These are phyloP conservation scores for Chironomus tentans DNA, from an alignment of 2,888 invertebrate genomes.

Conservation along the genomic window DNA sequence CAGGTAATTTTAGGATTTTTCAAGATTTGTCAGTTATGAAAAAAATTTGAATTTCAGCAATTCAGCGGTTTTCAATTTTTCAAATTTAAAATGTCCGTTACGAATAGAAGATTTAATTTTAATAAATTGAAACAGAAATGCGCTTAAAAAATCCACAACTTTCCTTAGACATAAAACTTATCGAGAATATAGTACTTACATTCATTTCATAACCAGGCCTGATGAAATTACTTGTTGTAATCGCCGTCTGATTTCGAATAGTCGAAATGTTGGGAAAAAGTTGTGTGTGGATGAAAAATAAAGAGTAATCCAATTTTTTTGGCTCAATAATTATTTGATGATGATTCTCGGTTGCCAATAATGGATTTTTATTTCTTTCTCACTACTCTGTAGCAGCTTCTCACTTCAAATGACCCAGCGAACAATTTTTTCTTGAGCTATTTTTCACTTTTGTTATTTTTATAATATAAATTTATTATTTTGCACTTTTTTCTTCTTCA, in stretches of 20 bases:
- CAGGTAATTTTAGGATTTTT: too few relatives aligned
- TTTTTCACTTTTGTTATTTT: not conserved
- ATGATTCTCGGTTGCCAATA: slow-evolving; percentile 26
- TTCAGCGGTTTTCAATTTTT: too few relatives aligned
- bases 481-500: not conserved
- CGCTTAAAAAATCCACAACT: not conserved
- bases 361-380: slow-evolving; percentile 23
- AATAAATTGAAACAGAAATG: too few relatives aligned
- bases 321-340: slow-evolving; percentile 27
- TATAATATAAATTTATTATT: not conserved
- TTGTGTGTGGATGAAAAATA: not conserved
- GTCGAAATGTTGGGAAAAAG: not conserved
- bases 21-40: too few relatives aligned
- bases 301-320: slow-evolving; percentile 27
- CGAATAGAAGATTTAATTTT: not conserved
- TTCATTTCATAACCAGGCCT: slow-evolving; percentile 27
- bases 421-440: slow-evolving; percentile 16
- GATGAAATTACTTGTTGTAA: slow-evolving; percentile 22
- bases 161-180: not conserved
- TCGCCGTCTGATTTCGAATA: not conserved
- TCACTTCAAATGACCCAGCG: slow-evolving; percentile 12
- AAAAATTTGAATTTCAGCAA: too few relatives aligned
- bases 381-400: not conserved
- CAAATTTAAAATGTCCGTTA: not conserved
- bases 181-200: slow-evolving; percentile 14